Evolutionary conservation across 53 echinoderm and acorn worm genomes (phyloP), one percentile per base, ranked within the genome.

Genomic region (Patiria pectinifera): DNA sequence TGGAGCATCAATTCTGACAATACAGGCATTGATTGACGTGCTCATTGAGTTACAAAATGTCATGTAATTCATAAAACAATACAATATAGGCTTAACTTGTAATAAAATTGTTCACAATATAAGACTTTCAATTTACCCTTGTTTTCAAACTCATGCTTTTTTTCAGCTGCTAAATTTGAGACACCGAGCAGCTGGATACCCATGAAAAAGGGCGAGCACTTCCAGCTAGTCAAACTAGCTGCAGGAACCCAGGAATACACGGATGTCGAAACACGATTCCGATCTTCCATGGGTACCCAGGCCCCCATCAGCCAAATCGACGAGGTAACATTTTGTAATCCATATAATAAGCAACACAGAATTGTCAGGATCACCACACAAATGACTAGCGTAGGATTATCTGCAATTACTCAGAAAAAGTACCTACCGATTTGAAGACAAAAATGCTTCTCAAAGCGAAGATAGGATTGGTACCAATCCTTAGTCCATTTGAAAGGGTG

Each of bases 151-250:
- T 74, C 9, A 10, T 9, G 22, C 2, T 61, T 84, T 24, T 58
- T 60, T 84, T 14, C 81, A 91, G 91, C 91, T 71, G 26, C 82
- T 26, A 23, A 21, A 62, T 86, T 92, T 49, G 86, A 86, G 46
- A 35, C 69, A 46, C 92, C 92, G 18, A 78, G 78, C 26, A 86
- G 22, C 69, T 92, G 92, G 92, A 86, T 86, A 45, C 92, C 86
- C 22, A 92, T 92, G 92, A 44, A 15, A 10, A 8, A 79, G 24
- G 45, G 45, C 0, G 69, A 86, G 26, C 63, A 63, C 25, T 78
- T 6, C 71, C 46, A 63, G 35, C 8, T 22, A 62, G 92, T 79
- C 1, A 15, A 10, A 62, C 86, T 92, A 70, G 25, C 25, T 63
- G 63, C 69, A 11, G 86, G 86, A 46, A 69, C 92, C 47, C 7